phyloP scores from a whole-genome alignment of 2,797 vertebrate genomes.

The Emys orbicularis region DNA sequence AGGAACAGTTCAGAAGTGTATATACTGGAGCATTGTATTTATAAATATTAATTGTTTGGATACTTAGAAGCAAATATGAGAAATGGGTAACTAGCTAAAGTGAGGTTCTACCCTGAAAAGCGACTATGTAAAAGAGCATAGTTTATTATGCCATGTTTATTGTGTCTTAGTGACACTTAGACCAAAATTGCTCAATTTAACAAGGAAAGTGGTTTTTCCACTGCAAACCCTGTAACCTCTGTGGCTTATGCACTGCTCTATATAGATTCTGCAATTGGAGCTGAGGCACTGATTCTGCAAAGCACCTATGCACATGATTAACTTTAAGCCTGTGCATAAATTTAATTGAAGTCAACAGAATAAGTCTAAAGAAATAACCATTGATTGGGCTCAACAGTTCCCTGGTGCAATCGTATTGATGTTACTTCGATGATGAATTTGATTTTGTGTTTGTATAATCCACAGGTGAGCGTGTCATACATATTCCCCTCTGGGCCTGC shows the following conservation, averaged over 20 bases:
- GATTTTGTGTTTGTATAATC: not conserved
- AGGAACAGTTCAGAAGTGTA: not conserved
- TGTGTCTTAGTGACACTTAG: not conserved
- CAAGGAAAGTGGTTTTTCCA: not conserved
- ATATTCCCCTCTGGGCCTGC: not conserved
- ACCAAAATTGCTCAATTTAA: not conserved
- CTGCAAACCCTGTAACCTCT: not conserved
- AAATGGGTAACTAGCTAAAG: not conserved
- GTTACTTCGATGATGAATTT: not conserved
- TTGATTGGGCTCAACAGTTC: not conserved
- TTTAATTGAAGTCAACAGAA: not conserved
- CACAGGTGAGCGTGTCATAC: not conserved
- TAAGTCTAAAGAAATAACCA: not conserved
- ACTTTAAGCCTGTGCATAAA: not conserved
- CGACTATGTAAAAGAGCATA: not conserved
- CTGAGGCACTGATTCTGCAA: not conserved
- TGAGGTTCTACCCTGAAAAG: not conserved
- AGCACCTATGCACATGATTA: not conserved
- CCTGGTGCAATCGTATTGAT: not conserved
- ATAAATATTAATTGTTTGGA: not conserved
- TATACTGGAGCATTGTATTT: rapidly evolving
- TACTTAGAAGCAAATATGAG: not conserved
- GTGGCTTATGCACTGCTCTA: not conserved
- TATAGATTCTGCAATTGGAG: not conserved
- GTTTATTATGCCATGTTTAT: not conserved